These are phyloP conservation scores for Parazoanthus atlanticus DNA, from an alignment of 92 coral and sea anemone species.

Conservation along the genomic window DNA sequence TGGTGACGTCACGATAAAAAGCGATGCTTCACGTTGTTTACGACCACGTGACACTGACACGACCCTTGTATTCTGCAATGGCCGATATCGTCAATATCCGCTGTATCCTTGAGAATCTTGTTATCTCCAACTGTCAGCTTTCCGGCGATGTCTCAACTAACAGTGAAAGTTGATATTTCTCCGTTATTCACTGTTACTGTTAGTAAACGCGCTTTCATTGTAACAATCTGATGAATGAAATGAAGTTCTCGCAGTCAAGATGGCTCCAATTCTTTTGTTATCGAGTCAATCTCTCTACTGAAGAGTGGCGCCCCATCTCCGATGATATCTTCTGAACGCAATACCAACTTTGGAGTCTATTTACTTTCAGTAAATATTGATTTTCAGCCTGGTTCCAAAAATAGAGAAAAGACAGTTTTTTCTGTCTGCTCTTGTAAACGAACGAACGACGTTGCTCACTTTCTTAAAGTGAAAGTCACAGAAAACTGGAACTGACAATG, in stretches of 20 bases:
- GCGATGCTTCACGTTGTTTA: slow-evolving; percentile 42
- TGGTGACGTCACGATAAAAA: slow-evolving; percentile 46
- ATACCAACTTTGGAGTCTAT: slow-evolving; percentile 17
- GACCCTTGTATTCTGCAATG: background rate
- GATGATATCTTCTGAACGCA: slow-evolving; percentile 6
- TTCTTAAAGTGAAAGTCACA: background rate
- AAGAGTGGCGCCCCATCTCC: background rate
- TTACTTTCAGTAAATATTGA: slow-evolving; percentile 23
- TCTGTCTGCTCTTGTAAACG: background rate
- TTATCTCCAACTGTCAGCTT: slow-evolving; percentile 3
- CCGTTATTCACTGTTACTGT: background rate
- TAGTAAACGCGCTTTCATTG: background rate
- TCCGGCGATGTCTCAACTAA: background rate
- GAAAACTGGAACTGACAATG: background rate
- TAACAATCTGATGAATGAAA: no score
- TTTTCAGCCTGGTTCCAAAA: background rate
- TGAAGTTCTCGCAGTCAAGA: no score
- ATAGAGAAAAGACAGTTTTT: background rate
- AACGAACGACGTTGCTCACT: background rate
- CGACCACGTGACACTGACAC: slow-evolving; percentile 31
- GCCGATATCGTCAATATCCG: slow-evolving; percentile 41
- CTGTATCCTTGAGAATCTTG: slow-evolving; percentile 1
- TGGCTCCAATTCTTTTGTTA: background rate
- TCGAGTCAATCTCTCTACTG: background rate
- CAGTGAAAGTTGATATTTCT: background rate